Evolutionary conservation across 2,888 invertebrate genomes (phyloP).

Genomic region (Netelia melanura): DNA sequence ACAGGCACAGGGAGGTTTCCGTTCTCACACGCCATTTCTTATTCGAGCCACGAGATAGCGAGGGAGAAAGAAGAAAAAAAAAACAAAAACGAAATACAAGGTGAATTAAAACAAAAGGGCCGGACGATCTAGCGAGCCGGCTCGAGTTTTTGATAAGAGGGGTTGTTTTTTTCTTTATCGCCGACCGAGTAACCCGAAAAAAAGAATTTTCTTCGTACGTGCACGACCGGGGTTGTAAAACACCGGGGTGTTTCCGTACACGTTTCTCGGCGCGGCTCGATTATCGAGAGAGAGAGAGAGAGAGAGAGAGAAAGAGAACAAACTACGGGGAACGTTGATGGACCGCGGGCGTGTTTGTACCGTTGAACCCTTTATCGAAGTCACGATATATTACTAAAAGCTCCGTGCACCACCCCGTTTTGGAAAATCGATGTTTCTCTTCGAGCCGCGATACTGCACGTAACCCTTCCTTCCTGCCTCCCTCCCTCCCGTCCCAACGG

Average conservation of each 20-base stretch:
- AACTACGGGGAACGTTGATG: constrained; percentile 42
- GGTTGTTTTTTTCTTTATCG: constrained; percentile 16
- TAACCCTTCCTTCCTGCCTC: not conserved
- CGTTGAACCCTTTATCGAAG: constrained; percentile 61
- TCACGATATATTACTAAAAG: constrained; percentile 55
- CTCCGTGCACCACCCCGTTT: constrained; percentile 33
- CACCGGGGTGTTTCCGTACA: too few species aligned
- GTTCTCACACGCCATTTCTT: constrained; percentile 39
- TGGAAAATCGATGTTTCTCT: constrained; percentile 62
- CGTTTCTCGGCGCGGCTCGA: not conserved
- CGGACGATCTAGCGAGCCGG: not conserved
- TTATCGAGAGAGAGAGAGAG: not conserved
- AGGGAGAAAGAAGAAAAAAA: not conserved
- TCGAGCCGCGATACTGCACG: constrained; percentile 21
- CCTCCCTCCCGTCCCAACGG: not conserved
- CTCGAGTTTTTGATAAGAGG: constrained; percentile 16
- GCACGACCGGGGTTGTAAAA: too few species aligned
- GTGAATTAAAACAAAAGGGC: constrained; percentile 9
- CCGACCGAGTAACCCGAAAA: constrained; percentile 45
- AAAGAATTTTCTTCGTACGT: not conserved
- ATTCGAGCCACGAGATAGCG: constrained; percentile 15
- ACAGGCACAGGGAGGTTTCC: constrained; percentile 31
- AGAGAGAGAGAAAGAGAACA: not conserved
- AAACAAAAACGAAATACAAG: constrained; percentile 1
- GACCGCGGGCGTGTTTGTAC: constrained; percentile 24